Base-by-base conservation (phyloP, 2,888 invertebrate species). In the Syrista parreyssii region DNA sequence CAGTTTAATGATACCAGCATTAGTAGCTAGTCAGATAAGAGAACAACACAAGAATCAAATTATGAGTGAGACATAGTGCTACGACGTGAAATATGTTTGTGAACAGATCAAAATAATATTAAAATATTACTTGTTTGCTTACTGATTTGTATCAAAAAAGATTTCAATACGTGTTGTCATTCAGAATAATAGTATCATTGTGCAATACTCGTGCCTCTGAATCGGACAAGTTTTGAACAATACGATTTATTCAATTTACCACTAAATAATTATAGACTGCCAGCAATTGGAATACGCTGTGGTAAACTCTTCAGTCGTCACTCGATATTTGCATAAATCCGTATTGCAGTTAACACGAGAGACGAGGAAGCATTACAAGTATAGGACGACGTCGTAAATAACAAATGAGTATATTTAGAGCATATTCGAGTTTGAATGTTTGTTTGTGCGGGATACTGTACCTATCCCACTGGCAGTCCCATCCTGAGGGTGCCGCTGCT, bases 381-480 rank as follows among this genome's bases (percentile, higher is more conserved):
- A 55, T 15, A 23, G 23, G 55, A 55, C 23, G 55, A 23, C 23
- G 55, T 40, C 15, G 40, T 55, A 55, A 71, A 71, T 33, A 71
- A 71, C 23, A 33, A 71, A 71, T 71, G 32, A 71, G 15, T 32
- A 33, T 31, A 32, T 15, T 71, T 71, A 12, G 71, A 32, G 32
- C 12, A 31, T 71, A 33, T 12, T 33, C 31, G 31, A 71, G 32
- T 71, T 71, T 71, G 71, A 71, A 32, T 71, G 32, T 71, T 71
- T 71, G 68, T 78, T 77, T 84, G 84, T 85, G 86, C 81, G 83
- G 88, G 87, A 90, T 89, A 89, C 91, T 93, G 92, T 95, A 95
- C 95, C 95, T 95, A 94, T 95, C 95, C 95, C 95, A 95, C 88
- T 94, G 93, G 90, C 95, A 94, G 86, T 93, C 93, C 95, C 95